These are phyloP conservation scores for Petrocephalus sullivani DNA, from an alignment of 2,797 vertebrate species.

Conservation along the genomic window DNA sequence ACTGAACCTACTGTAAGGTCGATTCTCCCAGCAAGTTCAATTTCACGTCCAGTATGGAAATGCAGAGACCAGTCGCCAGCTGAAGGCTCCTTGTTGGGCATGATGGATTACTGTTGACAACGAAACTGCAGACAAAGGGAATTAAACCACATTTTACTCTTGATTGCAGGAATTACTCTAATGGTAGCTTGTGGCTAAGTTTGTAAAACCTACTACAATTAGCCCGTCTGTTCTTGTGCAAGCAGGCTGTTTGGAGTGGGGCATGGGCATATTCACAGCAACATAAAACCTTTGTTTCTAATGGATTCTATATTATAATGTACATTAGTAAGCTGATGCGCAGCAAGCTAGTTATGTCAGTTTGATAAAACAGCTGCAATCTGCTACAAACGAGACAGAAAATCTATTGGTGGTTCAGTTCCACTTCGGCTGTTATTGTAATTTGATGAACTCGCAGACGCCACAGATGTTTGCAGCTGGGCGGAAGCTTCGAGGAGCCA, in stretches of 20 bases:
- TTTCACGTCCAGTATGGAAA: background rate
- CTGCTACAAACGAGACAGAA: no score
- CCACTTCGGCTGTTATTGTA: background rate
- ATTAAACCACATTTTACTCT: slow-evolving; percentile 4
- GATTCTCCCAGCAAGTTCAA: background rate
- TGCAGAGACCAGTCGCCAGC: background rate
- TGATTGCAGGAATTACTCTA: background rate
- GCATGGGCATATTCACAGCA: background rate
- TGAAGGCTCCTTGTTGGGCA: background rate
- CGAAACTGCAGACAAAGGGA: background rate
- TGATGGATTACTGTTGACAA: background rate
- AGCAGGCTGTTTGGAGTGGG: background rate
- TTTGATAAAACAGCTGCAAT: background rate
- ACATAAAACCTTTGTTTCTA: background rate
- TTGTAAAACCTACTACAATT: background rate
- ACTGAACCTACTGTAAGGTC: background rate
- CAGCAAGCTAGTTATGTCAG: background rate
- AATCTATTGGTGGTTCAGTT: background rate
- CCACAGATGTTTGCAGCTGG: background rate
- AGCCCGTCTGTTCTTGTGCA: background rate
- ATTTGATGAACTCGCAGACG: background rate
- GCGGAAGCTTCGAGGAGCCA: background rate
- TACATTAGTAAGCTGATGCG: background rate
- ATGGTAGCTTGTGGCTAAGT: slow-evolving; percentile 1
- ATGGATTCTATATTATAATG: background rate